These are phyloP conservation scores for Scrobipalpa costella DNA, from an alignment of 2,888 invertebrate genomes.

Conservation along the genomic window DNA sequence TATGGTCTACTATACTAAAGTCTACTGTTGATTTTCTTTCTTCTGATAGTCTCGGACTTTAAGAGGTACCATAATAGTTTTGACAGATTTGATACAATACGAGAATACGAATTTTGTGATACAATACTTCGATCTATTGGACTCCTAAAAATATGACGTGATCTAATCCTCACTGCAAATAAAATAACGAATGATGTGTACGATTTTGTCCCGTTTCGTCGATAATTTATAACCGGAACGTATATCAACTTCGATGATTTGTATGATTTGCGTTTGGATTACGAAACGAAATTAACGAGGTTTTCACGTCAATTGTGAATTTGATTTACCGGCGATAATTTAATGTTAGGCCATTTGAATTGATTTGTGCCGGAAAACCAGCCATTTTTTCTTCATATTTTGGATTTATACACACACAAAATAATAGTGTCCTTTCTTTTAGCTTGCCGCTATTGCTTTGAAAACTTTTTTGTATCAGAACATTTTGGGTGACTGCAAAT, in stretches of 20 bases:
- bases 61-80: too few relatives aligned
- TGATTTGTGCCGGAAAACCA: background rate
- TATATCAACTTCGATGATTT: background rate
- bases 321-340: constrained; percentile 13
- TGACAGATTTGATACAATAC: too few relatives aligned
- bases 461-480: too few relatives aligned
- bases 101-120: too few relatives aligned
- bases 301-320: constrained; percentile 13
- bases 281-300: constrained; percentile 3
- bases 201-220: background rate
- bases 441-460: too few relatives aligned
- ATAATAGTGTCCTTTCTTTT: too few relatives aligned
- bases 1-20: too few relatives aligned
- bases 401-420: background rate
- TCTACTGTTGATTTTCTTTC: too few relatives aligned
- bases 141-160: too few relatives aligned
- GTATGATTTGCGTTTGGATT: background rate
- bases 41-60: too few relatives aligned
- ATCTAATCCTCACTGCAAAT: background rate
- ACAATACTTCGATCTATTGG: too few relatives aligned
- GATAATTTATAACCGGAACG: background rate
- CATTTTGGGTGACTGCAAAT: too few relatives aligned
- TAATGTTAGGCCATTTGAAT: background rate
- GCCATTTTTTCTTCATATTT: background rate
- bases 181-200: background rate